Conservation (phyloP, 1,140 invertebrate genomes). For the Aphaenogaster ashmeadi region DNA sequence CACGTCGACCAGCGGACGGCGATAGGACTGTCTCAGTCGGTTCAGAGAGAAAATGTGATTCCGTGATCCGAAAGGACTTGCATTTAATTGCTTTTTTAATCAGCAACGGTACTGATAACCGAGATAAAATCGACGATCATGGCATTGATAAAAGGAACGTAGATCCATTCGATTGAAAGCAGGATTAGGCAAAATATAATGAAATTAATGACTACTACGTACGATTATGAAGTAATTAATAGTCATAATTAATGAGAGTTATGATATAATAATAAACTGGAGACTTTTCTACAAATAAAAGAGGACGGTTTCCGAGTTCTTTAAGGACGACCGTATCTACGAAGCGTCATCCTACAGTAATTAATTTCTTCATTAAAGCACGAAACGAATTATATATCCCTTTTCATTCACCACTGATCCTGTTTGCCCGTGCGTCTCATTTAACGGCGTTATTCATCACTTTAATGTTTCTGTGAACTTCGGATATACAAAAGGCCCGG, state of each 20-base stretch:
- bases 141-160: background rate
- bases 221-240: background rate
- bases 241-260: background rate
- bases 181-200: background rate
- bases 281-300: background rate
- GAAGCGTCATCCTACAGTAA: background rate
- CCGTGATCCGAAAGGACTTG: slow-evolving; percentile 9
- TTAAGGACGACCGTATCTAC: background rate
- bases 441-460: slow-evolving; percentile 17
- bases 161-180: background rate
- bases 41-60: slow-evolving; percentile 34
- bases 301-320: background rate
- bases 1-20: background rate
- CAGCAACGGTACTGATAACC: background rate
- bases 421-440: background rate
- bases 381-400: slow-evolving; percentile 26
- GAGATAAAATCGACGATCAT: background rate
- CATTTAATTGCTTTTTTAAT: slow-evolving; percentile 58
- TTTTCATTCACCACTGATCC: slow-evolving; percentile 2
- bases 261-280: background rate
- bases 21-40: slow-evolving; percentile 2
- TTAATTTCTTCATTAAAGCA: slow-evolving; percentile 48
- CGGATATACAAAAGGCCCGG: background rate
- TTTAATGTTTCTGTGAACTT: slow-evolving; percentile 6
- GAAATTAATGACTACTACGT: background rate